phyloP scores from a whole-genome alignment of 2,113 vertebrate species.

The Oxyruncus cristatus region DNA sequence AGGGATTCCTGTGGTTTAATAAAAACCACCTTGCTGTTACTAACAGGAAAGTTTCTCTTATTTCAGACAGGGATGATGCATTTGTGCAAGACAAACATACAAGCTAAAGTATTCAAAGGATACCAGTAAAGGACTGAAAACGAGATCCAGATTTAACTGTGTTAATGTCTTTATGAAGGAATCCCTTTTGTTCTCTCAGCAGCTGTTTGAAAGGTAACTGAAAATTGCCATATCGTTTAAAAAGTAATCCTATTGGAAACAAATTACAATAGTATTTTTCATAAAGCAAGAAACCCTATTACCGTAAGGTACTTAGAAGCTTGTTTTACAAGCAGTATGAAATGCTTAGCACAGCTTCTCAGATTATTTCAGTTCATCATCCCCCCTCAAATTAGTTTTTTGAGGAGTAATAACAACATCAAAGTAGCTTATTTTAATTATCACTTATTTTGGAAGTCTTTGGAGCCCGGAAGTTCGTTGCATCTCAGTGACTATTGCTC shows the following conservation, averaged over 20 bases:
- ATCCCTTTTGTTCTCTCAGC: slow-evolving; percentile 19
- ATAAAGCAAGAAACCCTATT: not conserved
- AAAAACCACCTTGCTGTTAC: not conserved
- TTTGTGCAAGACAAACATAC: not conserved
- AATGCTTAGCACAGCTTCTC: not conserved
- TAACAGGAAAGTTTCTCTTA: not conserved
- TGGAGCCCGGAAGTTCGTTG: not conserved
- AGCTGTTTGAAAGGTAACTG: not conserved
- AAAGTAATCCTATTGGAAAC: slow-evolving; percentile 16
- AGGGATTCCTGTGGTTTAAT: not conserved
- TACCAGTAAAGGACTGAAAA: not conserved
- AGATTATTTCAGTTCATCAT: not conserved
- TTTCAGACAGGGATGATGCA: not conserved
- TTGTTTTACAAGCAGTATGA: not conserved
- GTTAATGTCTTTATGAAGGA: not conserved
- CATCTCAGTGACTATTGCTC: not conserved
- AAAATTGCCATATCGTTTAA: not conserved
- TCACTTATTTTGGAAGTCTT: not conserved
- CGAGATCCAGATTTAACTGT: not conserved
- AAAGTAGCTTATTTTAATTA: not conserved
- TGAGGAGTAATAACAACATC: not conserved
- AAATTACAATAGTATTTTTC: not conserved
- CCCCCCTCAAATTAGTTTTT: not conserved
- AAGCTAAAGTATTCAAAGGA: not conserved
- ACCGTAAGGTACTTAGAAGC: not conserved